These are phyloP conservation scores for Miniopterus natalensis DNA, from an alignment of 2,113 vertebrate species.

Conservation along the genomic window DNA sequence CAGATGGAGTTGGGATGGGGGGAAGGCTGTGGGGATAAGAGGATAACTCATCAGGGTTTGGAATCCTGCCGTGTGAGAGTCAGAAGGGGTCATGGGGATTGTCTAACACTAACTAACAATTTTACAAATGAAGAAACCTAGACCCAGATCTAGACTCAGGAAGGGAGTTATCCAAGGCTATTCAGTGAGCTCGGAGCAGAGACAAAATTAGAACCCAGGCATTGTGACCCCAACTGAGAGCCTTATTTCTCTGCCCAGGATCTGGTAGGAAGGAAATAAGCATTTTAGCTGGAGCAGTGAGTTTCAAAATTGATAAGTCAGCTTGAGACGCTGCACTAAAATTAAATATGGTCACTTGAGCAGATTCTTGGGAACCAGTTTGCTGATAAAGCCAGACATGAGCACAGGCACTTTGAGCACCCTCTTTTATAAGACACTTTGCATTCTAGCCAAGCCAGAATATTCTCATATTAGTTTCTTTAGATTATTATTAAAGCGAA, in stretches of 20 bases:
- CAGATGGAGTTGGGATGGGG: background rate
- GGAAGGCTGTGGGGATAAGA: background rate
- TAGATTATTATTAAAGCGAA: constrained; percentile 24
- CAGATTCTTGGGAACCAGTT: background rate
- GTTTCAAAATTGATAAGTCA: background rate
- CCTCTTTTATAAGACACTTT: background rate
- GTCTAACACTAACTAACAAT: background rate
- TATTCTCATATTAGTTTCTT: background rate
- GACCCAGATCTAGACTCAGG: background rate
- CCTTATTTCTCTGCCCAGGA: background rate
- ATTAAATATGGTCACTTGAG: background rate
- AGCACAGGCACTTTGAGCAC: background rate
- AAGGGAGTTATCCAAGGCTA: background rate
- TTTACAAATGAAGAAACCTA: constrained; percentile 46
- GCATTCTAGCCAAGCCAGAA: background rate
- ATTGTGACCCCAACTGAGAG: background rate
- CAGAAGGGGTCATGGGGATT: background rate
- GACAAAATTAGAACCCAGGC: constrained; percentile 3
- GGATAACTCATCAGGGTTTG: background rate
- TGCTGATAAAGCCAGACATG: constrained; percentile 3
- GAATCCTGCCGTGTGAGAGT: background rate
- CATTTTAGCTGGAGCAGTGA: background rate
- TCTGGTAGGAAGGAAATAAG: constrained; percentile 32
- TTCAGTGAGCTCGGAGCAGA: background rate
- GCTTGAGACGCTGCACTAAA: background rate